Conservation (phyloP, 2,888 invertebrate species). For the Epistrophe eligans region DNA sequence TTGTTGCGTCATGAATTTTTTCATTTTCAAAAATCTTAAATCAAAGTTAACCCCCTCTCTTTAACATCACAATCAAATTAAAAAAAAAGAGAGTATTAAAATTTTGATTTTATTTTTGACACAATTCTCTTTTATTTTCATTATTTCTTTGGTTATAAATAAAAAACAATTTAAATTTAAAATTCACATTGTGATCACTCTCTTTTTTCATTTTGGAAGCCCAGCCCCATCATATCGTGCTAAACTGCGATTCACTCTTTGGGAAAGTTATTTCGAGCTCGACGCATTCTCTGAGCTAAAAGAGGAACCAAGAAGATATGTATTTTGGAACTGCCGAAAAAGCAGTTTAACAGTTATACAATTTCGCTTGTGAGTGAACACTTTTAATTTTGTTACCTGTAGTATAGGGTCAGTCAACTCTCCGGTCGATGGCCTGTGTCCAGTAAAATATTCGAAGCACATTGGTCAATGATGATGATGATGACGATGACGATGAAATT, state of each 20-base stretch:
- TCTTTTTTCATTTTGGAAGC: conserved; percentile 29
- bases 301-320: conserved; percentile 50
- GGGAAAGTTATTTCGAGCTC: conserved; percentile 68
- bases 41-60: conserved; percentile 24
- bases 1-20: conserved; percentile 61
- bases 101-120: conserved; percentile 15
- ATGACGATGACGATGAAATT: conserved; percentile 14
- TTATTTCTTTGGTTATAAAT: not conserved
- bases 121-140: conserved; percentile 37
- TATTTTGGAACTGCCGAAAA: conserved; percentile 63
- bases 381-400: conserved; percentile 77
- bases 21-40: conserved; percentile 20
- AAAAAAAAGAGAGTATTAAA: conserved; percentile 38
- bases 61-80: not conserved
- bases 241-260: conserved; percentile 42
- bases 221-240: not conserved
- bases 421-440: conserved; percentile 70
- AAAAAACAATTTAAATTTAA: conserved; percentile 50
- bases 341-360: conserved; percentile 78
- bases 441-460: conserved; percentile 43
- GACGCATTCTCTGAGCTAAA: conserved; percentile 25
- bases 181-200: conserved; percentile 39
- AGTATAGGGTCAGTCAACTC: conserved; percentile 70
- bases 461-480: conserved; percentile 61
- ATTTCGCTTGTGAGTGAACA: conserved; percentile 78